phyloP scores from a whole-genome alignment of 2,888 invertebrate species.

The Anarsia innoxiella region DNA sequence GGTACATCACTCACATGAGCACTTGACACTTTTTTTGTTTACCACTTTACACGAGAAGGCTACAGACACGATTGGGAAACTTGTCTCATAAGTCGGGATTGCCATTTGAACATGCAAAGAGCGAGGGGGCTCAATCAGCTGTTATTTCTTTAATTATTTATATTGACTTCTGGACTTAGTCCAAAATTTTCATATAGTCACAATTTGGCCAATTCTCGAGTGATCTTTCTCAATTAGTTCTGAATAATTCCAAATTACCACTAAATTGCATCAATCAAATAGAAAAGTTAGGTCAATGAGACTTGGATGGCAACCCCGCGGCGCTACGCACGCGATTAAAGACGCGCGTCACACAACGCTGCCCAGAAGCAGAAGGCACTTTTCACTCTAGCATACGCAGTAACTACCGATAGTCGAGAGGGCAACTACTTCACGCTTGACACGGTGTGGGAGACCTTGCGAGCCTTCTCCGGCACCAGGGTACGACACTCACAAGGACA shows the following conservation, averaged over 20 bases:
- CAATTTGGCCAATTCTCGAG: too few species aligned
- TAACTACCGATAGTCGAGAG: conserved; percentile 44
- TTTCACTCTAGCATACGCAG: conserved; percentile 61
- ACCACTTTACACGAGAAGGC: conserved; percentile 37
- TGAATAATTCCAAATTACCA: too few species aligned
- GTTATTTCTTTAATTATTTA: not conserved
- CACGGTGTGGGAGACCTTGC: conserved; percentile 11
- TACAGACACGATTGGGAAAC: conserved; percentile 14
- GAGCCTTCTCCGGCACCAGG: conserved; percentile 38
- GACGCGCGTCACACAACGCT: conserved; percentile 62
- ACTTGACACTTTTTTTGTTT: conserved; percentile 59
- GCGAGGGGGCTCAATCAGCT: not conserved
- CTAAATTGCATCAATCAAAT: too few species aligned
- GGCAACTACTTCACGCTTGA: conserved; percentile 16
- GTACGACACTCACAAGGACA: conserved; percentile 8
- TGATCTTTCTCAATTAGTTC: too few species aligned
- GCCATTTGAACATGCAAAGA: conserved; percentile 2
- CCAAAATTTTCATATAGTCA: too few species aligned
- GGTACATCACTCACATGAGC: conserved; percentile 73
- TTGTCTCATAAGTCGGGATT: conserved; percentile 12
- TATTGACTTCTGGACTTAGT: not conserved
- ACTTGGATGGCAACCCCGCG: conserved; percentile 25
- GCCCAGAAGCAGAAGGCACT: conserved; percentile 67
- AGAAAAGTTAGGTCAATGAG: too few species aligned
- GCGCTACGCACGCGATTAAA: conserved; percentile 60